Evolutionary conservation across 2,888 invertebrate species (phyloP).

Genomic region (Drosophila putrida): DNA sequence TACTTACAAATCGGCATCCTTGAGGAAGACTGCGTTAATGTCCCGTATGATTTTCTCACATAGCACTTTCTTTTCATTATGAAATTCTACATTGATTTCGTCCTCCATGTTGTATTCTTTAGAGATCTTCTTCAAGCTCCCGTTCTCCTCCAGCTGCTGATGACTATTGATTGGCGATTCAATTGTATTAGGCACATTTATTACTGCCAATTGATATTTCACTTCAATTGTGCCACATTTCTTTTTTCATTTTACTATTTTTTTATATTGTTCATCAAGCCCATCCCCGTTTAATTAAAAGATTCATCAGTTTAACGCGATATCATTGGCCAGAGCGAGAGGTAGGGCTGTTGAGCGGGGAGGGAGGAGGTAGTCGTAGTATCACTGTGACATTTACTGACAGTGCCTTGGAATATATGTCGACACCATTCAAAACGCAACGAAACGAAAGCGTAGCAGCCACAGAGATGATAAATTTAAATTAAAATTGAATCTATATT

Average conservation of each 20-base stretch:
- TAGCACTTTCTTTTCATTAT: conserved; percentile 89
- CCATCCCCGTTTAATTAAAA: conserved; percentile 51
- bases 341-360: background rate
- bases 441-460: conserved; percentile 8
- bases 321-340: background rate
- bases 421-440: conserved; percentile 20
- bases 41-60: conserved; percentile 93
- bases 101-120: conserved; percentile 50
- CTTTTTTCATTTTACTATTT: conserved; percentile 20
- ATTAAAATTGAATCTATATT: conserved; percentile 64
- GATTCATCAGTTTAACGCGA: conserved; percentile 15
- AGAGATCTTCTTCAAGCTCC: background rate
- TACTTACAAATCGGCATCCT: conserved; percentile 92
- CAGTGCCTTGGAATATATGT: conserved; percentile 21
- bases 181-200: conserved; percentile 73
- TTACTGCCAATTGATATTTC: conserved; percentile 65
- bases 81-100: conserved; percentile 76
- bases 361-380: background rate
- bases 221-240: conserved; percentile 47
- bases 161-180: conserved; percentile 61
- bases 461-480: conserved; percentile 70
- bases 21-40: conserved; percentile 90
- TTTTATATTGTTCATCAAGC: conserved; percentile 40
- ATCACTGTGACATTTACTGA: conserved; percentile 32
- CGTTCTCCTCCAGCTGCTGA: conserved; percentile 39